Base-by-base conservation (phyloP, 2,113 vertebrate species). In the Muntiacus muntjak region DNA sequence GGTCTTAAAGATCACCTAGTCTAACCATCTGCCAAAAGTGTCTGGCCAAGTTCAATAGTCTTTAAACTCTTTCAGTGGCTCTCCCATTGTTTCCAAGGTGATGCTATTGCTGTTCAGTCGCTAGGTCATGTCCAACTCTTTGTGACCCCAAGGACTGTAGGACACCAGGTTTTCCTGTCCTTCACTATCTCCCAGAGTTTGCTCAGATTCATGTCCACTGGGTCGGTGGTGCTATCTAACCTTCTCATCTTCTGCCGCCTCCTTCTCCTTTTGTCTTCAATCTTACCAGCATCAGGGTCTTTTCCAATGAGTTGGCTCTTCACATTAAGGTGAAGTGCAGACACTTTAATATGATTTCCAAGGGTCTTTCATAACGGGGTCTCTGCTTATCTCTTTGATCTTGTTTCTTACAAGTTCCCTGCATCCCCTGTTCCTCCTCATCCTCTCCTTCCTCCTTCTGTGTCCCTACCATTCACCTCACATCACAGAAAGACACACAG, bases 71-170 rank as follows among this genome's bases (percentile, higher is more conserved):
- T 79, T 58, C 43, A 33, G 0, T 14, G 62, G 6, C 8, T 78
- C 1, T 10, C 21, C 26, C 28, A 13, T 0, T 58, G 67, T 71
- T 23, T 23, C 12, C 67, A 71, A 71, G n/a, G 67, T 1, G 19
- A 13, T 1, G n/a, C n/a, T 12, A 2, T 12, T 5, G 26, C 11
- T 71, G 19, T 36, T 40, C 67, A 3, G n/a, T 12, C 0, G 10
- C 67, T 40, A 71, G 19, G 19, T 71, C 67, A 23, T 12, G 10
- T 71, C 67, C n/a, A 40, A 1, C n/a, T 40, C 19, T 40, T 23
- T 23, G 67, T 1, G 10, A 12, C 17, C n/a, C 67, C n/a, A 40
- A 1, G 10, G n/a, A 40, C 67, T 23, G n/a, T 1, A 40, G 67
- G 19, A 23, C 0, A 2, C 10, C 67, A 71, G 67, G 10, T 6